Evolutionary conservation across 2,888 invertebrate species (phyloP).

Genomic region (Merodon equestris): DNA sequence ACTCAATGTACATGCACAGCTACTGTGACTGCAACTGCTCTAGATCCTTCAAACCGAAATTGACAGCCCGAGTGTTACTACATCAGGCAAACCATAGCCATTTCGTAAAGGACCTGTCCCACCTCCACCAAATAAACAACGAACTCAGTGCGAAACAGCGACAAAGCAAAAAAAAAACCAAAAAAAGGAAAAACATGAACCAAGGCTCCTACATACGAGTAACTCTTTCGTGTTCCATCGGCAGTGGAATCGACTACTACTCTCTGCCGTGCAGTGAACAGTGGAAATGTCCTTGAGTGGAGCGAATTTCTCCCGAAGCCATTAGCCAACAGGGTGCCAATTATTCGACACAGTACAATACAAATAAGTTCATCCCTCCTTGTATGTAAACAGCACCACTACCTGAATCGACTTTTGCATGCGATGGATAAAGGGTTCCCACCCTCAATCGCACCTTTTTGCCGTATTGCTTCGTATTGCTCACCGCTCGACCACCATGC

Average conservation of each 20-base stretch:
- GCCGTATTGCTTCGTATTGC: too few relatives aligned
- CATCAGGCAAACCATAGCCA: slow-evolving; percentile 18
- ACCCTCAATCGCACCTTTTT: neutral
- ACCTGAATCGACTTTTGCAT: slow-evolving; percentile 34
- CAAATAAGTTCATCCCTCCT: slow-evolving; percentile 56
- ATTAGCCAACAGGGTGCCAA: slow-evolving; percentile 68
- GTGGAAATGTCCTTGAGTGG: slow-evolving; percentile 58
- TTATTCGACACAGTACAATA: slow-evolving; percentile 61
- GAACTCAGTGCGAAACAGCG: slow-evolving; percentile 20
- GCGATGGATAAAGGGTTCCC: slow-evolving; percentile 41
- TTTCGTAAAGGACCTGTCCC: slow-evolving; percentile 37
- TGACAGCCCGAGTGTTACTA: slow-evolving; percentile 60
- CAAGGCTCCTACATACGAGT: slow-evolving; percentile 35
- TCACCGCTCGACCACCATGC: slow-evolving; percentile 6
- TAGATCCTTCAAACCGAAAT: slow-evolving; percentile 62
- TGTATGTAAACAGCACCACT: slow-evolving; percentile 5
- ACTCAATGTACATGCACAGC: neutral
- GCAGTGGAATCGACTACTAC: slow-evolving; percentile 43
- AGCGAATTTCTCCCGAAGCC: slow-evolving; percentile 52
- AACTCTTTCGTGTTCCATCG: slow-evolving; percentile 62
- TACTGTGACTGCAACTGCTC: slow-evolving; percentile 25
- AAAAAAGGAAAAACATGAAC: neutral
- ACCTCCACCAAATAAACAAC: slow-evolving; percentile 47
- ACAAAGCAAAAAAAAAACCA: slow-evolving; percentile 17
- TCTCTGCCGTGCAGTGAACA: slow-evolving; percentile 29